Evolutionary conservation across 2,113 vertebrate species (phyloP), one percentile per base, ranked within the genome.

Genomic region (Percina caprodes): DNA sequence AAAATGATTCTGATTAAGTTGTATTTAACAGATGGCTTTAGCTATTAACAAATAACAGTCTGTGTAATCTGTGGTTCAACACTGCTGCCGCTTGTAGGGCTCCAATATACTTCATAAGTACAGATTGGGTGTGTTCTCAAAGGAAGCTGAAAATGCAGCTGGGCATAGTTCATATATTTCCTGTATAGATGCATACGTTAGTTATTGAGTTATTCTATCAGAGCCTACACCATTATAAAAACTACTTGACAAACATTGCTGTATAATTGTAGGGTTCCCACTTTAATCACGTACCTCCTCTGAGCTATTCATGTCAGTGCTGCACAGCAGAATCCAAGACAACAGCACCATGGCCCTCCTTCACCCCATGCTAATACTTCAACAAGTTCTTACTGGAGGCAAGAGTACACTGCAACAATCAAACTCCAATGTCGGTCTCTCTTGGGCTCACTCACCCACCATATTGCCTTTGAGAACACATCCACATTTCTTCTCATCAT

Each of bases 1-100:
- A 48, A n/a, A 15, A 15, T 86, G 69, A 76, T 76, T 87, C 63
- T 74, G 23, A 87, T 85, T 69, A 85, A 51, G 24, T 70, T 19
- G 21, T 52, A 15, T 60, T 69, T 65, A 69, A 21, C 39, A 14
- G 12, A 51, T 8, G 42, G 39, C 19, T 72, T 39, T 39, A 39
- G 35, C 35, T 46, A 49, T 58, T 15, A 26, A 19, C n/a, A 63
- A 74, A 82, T 33, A 69, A 33, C 52, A 15, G 14, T 49, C 69
- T 69, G n/a, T 85, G 49, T 77, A 52, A 54, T 74, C 75, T 24
- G 61, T 87, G 73, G 79, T 59, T 52, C 73, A 83, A 86, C 55
- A 60, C 62, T 48, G 46, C 3, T 48, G 58, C 24, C 11, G 16
- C 48, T 48, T 24, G 15, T 8, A 46, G 21, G 46, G 23, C 42